Evolutionary conservation across 1,140 invertebrate species (phyloP).

Genomic region (Zaprionus camerounensis): DNA sequence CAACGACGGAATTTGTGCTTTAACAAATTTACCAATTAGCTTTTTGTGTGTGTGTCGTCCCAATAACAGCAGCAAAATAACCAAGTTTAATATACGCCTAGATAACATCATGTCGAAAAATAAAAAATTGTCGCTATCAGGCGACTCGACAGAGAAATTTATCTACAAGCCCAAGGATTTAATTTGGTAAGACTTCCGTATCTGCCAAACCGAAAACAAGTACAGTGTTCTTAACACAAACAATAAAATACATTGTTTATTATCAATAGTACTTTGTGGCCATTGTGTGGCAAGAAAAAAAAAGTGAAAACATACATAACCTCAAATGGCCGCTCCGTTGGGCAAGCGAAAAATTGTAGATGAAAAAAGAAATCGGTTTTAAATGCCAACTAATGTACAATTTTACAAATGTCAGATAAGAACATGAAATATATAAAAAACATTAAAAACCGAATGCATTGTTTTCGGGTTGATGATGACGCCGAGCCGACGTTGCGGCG

Average conservation of each 20-base stretch:
- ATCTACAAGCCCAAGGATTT: conserved; percentile 83
- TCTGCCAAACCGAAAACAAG: conserved; percentile 25
- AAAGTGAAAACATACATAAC: conserved; percentile 62
- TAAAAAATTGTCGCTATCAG: conserved; percentile 81
- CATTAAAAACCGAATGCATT: conserved; percentile 1
- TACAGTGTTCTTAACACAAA: conserved; percentile 6
- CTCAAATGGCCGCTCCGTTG: conserved; percentile 58
- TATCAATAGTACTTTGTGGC: conserved; percentile 1
- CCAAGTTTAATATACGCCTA: conserved; percentile 78
- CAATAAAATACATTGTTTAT: conserved; percentile 12
- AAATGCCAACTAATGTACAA: conserved; percentile 47
- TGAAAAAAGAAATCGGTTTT: conserved; percentile 17
- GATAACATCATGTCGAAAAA: conserved; percentile 83
- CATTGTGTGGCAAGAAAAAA: conserved; percentile 23
- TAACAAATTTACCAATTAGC: conserved; percentile 27
- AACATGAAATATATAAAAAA: conserved; percentile 18
- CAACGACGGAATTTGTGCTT: conserved; percentile 43
- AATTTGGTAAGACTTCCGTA: conserved; percentile 75
- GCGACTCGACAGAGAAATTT: conserved; percentile 78
- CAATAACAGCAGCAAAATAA: conserved; percentile 70
- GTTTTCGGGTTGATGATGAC: conserved; percentile 3
- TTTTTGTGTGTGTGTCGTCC: conserved; percentile 47
- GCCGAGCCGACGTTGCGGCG: conserved; percentile 35
- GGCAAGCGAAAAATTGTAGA: conserved; percentile 34
- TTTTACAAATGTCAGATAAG: conserved; percentile 15